Percentiles rank a stretch among this genome's conserved stretches.
Evolutionary conservation across 2,113 vertebrate genomes (phyloP).

Genomic region (Clinocottus analis): DNA sequence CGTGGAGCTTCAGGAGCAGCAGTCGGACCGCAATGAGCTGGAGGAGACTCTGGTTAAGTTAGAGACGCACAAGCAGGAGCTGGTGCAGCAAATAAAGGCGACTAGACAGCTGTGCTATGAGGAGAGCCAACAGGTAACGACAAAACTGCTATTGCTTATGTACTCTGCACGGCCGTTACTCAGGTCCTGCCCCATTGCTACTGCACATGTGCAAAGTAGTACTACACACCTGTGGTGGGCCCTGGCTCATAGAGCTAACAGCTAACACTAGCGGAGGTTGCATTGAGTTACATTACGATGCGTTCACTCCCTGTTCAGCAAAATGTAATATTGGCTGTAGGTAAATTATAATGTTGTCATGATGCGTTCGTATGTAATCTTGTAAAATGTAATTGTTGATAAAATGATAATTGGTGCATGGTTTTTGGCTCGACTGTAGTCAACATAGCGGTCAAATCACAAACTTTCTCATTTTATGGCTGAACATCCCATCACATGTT

Average conservation of each 20-base stretch:
- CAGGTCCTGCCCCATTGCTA: not conserved
- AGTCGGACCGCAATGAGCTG: constrained; percentile 89
- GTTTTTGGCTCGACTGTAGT: too few species aligned
- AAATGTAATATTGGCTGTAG: not conserved
- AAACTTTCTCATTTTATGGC: too few species aligned
- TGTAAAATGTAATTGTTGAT: too few species aligned
- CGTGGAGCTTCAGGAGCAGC: constrained; percentile 89
- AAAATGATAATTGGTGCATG: too few species aligned
- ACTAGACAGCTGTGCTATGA: constrained; percentile 90
- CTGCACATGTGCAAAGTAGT: not conserved
- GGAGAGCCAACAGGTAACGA: constrained; percentile 89
- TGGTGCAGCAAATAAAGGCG: constrained; percentile 89
- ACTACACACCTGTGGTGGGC: not conserved
- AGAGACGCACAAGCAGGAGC: constrained; percentile 88
- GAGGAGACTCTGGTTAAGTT: constrained; percentile 89
- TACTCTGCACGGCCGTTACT: not conserved
- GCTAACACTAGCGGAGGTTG: not conserved
- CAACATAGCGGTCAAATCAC: too few species aligned
- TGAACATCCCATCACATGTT: too few species aligned
- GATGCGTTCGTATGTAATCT: too few species aligned
- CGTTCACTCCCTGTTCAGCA: not conserved
- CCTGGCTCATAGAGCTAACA: not conserved
- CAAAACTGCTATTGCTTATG: not conserved
- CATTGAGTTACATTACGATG: not conserved
- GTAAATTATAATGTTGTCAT: too few species aligned